Evolutionary conservation across 2,113 vertebrate species (phyloP), one percentile per base, ranked within the genome.

Genomic region (Varanus salvator): DNA sequence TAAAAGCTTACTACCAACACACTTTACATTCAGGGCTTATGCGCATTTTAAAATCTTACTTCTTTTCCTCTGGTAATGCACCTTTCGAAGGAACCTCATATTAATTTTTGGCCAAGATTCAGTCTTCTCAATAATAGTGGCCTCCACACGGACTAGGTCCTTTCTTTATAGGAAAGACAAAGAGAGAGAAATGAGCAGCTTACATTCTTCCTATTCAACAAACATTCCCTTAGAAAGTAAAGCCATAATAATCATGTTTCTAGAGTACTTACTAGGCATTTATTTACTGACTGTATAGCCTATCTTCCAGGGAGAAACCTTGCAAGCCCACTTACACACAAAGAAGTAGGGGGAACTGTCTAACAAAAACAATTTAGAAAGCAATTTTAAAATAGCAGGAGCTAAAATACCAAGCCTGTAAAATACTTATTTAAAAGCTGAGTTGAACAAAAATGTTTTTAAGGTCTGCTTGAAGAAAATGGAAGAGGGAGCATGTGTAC

Each of bases 61-160:
- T 94, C 25, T 98, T 86, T 97, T 98, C 92, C 29, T 98, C 72
- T 95, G 97, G 80, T 93, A 97, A 94, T 97, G 96, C 84, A 94
- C 97, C 60, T 97, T 97, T 92, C 57, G 98, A 97, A 86, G 84
- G 90, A 98, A 98, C 75, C 91, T 96, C 97, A 98, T 94, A 85
- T 97, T 95, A 54, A 98, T 88, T 87, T 95, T 98, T 0, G 98
- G 98, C 97, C 98, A 98, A 0, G 98, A 98, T 66, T 98, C 97
- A 0, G 98, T 98, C 95, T 98, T 98, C 80, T 99, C 98, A 0
- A 99, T 92, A 91, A 99, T 97, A 0, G 98, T 99, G 8, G 98
- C 98, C 92, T 98, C 98, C 34, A 98, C 98, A 0, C 97, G 96
- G 3, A 98, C 98, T 0, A 99, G 96, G 6, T 98, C 97, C 38